These are phyloP conservation scores for Pyralis farinalis DNA, from an alignment of 2,888 invertebrate species.

Conservation along the genomic window DNA sequence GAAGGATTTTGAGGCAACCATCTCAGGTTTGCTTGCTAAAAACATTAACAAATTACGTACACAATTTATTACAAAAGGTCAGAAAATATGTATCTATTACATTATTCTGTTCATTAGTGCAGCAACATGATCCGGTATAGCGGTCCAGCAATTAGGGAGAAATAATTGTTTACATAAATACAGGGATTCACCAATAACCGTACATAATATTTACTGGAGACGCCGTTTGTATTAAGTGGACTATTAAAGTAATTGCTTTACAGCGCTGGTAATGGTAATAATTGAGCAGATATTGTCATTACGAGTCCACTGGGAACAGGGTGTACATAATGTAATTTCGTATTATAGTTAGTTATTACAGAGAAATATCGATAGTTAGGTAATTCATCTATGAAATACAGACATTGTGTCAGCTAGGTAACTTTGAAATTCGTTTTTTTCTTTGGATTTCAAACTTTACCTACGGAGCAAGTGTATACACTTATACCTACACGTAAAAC, in stretches of 20 bases:
- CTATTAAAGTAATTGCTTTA: conserved; percentile 68
- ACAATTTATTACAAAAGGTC: conserved; percentile 52
- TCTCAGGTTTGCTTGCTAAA: conserved; percentile 29
- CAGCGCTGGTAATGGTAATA: conserved; percentile 32
- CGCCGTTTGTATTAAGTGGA: conserved; percentile 57
- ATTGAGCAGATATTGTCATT: conserved; percentile 40
- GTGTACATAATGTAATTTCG: neutral
- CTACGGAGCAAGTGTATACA: too few species aligned
- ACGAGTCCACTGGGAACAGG: conserved; percentile 26
- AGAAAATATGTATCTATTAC: conserved; percentile 71
- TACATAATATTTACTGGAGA: conserved; percentile 59
- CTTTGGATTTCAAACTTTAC: too few species aligned
- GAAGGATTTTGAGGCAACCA: neutral
- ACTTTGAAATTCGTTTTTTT: too few species aligned
- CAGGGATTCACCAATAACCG: conserved; percentile 56
- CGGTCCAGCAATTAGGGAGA: conserved; percentile 64
- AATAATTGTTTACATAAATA: conserved; percentile 74
- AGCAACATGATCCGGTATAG: conserved; percentile 53
- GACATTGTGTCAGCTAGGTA: too few species aligned
- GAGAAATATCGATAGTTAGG: neutral
- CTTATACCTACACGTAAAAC: too few species aligned
- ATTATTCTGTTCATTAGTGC: conserved; percentile 71
- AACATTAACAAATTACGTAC: conserved; percentile 45
- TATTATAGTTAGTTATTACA: neutral
- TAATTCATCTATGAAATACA: too few species aligned